Conservation (phyloP, 2,797 vertebrate species). For the Carduelis carduelis region DNA sequence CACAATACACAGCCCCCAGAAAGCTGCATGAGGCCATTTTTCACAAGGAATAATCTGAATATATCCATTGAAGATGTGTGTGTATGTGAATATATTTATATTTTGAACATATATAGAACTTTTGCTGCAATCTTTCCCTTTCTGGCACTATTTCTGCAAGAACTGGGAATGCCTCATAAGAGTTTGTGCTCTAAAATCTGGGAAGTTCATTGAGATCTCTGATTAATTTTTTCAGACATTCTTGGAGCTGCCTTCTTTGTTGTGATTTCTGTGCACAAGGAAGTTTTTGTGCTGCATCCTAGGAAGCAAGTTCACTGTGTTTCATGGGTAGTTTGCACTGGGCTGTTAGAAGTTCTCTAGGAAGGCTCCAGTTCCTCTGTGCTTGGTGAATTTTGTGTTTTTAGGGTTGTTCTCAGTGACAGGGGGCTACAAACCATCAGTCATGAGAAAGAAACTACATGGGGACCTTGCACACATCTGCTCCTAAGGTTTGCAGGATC, state of each 20-base stretch:
- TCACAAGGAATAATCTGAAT: neutral
- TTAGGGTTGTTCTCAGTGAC: neutral
- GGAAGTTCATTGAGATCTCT: neutral
- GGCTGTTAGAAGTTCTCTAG: neutral
- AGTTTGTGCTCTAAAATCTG: neutral
- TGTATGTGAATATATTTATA: neutral
- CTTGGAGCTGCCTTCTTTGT: neutral
- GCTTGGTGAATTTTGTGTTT: neutral
- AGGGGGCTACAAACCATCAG: neutral
- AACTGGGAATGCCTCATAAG: fast-evolving
- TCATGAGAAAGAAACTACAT: neutral
- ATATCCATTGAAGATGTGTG: neutral
- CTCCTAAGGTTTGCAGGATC: neutral
- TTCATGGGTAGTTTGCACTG: neutral
- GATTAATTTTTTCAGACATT: neutral
- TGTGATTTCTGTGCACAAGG: neutral
- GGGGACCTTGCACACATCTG: neutral
- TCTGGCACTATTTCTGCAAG: neutral
- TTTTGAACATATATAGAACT: neutral
- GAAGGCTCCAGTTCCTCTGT: neutral
- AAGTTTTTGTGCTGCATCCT: neutral
- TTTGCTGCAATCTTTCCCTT: neutral
- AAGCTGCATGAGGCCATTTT: neutral
- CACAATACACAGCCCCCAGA: neutral
- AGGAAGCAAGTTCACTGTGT: neutral